Evolutionary conservation across 2,797 vertebrate genomes (phyloP).

Genomic region (Orientallactaga sibirica): DNA sequence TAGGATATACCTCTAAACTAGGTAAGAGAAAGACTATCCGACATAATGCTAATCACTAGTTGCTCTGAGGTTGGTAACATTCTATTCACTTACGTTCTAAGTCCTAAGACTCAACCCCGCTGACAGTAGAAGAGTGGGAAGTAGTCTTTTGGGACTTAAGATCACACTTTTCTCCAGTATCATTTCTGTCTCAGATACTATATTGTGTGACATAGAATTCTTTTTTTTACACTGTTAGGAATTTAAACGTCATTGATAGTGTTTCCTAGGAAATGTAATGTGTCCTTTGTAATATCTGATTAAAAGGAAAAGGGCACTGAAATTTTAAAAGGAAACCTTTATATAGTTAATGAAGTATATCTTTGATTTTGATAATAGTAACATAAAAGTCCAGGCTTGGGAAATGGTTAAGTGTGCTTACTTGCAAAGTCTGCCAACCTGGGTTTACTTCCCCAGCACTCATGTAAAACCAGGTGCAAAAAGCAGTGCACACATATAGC

Average conservation of each 20-base stretch:
- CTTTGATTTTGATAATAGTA: slow-evolving; percentile 21
- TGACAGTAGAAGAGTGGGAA: too few species aligned
- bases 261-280: background rate
- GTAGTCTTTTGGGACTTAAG: background rate
- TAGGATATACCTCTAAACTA: background rate
- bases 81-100: background rate
- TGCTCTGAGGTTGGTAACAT: background rate
- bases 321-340: background rate
- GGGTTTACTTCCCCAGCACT: too few species aligned
- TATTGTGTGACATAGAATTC: background rate
- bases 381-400: background rate
- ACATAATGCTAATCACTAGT: background rate
- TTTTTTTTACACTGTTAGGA: background rate
- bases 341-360: background rate
- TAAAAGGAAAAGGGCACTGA: background rate
- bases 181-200: background rate
- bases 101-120: background rate
- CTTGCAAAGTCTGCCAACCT: too few species aligned
- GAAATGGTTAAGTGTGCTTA: too few species aligned
- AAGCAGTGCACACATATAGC: too few species aligned
- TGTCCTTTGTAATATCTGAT: background rate
- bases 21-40: background rate
- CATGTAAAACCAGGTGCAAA: too few species aligned
- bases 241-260: background rate
- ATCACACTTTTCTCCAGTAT: background rate